These are phyloP conservation scores for Sweltsa coloradensis DNA, from an alignment of 1,140 invertebrate genomes.

Conservation along the genomic window DNA sequence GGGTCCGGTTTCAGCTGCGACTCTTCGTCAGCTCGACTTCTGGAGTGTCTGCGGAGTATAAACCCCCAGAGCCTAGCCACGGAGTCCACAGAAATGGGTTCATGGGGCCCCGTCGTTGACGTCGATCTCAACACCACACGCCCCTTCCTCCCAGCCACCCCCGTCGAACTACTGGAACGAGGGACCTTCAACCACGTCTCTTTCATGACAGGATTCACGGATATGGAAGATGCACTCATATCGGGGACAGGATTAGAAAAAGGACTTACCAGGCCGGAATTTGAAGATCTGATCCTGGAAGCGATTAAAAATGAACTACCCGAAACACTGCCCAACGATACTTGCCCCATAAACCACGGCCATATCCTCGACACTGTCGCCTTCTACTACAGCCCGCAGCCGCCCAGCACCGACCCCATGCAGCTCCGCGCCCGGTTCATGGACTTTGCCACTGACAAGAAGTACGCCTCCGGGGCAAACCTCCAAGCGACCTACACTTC, in stretches of 20 bases:
- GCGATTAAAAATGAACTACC: neutral
- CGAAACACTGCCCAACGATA: slow-evolving; percentile 37
- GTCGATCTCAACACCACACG: slow-evolving; percentile 42
- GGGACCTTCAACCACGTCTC: slow-evolving; percentile 27
- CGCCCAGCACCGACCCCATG: slow-evolving; percentile 39
- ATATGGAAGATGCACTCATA: slow-evolving; percentile 59
- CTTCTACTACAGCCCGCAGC: slow-evolving; percentile 53
- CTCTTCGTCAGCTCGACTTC: slow-evolving; percentile 11
- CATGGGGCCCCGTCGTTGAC: slow-evolving; percentile 64
- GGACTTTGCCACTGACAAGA: slow-evolving; percentile 57
- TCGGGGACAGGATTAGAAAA: slow-evolving; percentile 36
- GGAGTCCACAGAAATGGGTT: slow-evolving; percentile 44
- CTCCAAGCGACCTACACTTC: slow-evolving; percentile 48
- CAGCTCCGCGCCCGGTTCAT: slow-evolving; percentile 44
- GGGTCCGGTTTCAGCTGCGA: neutral
- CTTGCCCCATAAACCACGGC: slow-evolving; percentile 51
- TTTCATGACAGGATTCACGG: slow-evolving; percentile 51
- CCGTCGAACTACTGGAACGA: slow-evolving; percentile 42
- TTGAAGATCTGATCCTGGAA: slow-evolving; percentile 42
- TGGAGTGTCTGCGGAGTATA: slow-evolving; percentile 51
- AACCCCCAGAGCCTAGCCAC: slow-evolving; percentile 41
- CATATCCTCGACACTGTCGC: slow-evolving; percentile 56
- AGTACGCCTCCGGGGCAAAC: slow-evolving; percentile 53
- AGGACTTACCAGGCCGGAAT: slow-evolving; percentile 38
- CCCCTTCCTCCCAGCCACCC: slow-evolving; percentile 51